Conservation (phyloP, 2,797 vertebrate genomes). For the Mareca strepera region DNA sequence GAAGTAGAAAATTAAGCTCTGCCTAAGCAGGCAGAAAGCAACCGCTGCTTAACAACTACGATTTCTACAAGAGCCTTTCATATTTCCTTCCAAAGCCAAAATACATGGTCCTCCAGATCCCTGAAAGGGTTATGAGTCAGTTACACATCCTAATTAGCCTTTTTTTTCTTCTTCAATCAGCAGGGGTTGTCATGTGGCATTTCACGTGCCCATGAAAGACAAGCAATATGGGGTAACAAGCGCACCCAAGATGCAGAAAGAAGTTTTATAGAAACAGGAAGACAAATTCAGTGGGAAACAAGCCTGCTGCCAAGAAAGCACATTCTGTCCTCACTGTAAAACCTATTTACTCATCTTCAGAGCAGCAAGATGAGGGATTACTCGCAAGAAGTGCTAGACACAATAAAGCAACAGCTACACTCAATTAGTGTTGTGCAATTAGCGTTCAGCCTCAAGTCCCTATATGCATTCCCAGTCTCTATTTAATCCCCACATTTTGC, state of each 20-base stretch:
- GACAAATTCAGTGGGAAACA: not conserved
- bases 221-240: not conserved
- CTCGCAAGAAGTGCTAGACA: not conserved
- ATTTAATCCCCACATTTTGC: not conserved
- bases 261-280: not conserved
- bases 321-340: not conserved
- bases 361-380: not conserved
- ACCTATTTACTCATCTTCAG: not conserved
- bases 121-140: not conserved
- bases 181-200: not conserved
- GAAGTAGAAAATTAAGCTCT: slow-evolving; percentile 52
- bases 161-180: not conserved
- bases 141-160: not conserved
- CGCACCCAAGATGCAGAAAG: not conserved
- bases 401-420: not conserved
- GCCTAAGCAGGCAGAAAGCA: slow-evolving; percentile 12
- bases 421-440: not conserved
- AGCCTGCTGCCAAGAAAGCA: not conserved
- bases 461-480: not conserved
- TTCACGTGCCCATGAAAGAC: too few relatives aligned
- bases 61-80: not conserved
- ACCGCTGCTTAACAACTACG: slow-evolving; percentile 1
- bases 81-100: slow-evolving; percentile 9
- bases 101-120: not conserved
- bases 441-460: not conserved